Evolutionary conservation across 2,113 vertebrate genomes (phyloP).

Genomic region (Thunnus maccoyii): DNA sequence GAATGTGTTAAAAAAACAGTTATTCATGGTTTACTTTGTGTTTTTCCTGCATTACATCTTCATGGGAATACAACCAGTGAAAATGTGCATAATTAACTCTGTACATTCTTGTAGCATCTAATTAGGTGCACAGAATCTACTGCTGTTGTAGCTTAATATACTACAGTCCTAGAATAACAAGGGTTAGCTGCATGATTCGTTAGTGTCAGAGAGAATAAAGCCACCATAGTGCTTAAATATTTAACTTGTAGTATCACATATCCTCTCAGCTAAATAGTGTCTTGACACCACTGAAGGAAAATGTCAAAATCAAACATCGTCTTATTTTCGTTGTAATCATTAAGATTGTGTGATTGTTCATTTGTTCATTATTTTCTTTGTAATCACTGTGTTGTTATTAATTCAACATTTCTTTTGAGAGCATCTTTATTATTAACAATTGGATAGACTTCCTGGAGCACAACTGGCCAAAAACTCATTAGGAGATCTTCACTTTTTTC

Average conservation of each 20-base stretch:
- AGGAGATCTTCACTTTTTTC: neutral
- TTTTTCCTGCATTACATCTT: neutral
- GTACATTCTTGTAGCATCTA: neutral
- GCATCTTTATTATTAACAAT: conserved; percentile 5
- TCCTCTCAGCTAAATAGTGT: no score
- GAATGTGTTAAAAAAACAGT: neutral
- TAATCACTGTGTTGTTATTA: neutral
- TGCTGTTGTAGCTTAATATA: neutral
- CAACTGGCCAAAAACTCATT: conserved; percentile 14
- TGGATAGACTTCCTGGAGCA: neutral
- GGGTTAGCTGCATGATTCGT: conserved; percentile 6
- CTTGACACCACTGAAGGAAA: no score
- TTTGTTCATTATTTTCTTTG: no score
- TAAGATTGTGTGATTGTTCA: no score
- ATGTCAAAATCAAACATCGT: neutral
- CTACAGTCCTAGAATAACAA: neutral
- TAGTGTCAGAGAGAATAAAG: neutral
- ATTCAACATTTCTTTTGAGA: neutral
- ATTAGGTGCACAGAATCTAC: neutral
- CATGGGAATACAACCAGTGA: conserved; percentile 22
- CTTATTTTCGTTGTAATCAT: neutral
- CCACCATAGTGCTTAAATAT: neutral
- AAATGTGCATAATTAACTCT: conserved; percentile 28
- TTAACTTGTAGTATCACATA: no score
- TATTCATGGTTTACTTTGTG: conserved; percentile 12